Evolutionary conservation across 2,113 vertebrate genomes (phyloP).

Genomic region (Plestiodon gilberti): DNA sequence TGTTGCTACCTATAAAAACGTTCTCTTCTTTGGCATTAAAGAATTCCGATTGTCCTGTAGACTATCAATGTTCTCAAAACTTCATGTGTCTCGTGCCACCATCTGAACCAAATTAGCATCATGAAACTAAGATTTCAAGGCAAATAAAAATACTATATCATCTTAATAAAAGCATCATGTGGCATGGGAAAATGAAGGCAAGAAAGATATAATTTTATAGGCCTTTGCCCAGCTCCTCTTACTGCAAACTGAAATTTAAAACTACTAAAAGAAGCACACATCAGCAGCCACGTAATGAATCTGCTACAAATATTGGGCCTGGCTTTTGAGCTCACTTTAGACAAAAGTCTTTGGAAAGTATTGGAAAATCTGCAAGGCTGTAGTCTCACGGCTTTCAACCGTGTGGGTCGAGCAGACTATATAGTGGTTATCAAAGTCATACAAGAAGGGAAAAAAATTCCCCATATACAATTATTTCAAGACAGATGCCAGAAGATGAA

Average conservation of each 20-base stretch:
- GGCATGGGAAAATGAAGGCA: constrained; percentile 69
- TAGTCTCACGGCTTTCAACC: constrained; percentile 68
- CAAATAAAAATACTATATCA: constrained; percentile 80
- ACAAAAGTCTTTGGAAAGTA: constrained; percentile 64
- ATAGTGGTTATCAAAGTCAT: constrained; percentile 65
- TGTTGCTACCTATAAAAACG: constrained; percentile 64
- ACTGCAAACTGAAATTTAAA: constrained; percentile 72
- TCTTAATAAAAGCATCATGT: constrained; percentile 80
- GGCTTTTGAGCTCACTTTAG: constrained; percentile 59
- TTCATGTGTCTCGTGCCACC: constrained; percentile 73
- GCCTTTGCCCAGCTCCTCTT: constrained; percentile 59
- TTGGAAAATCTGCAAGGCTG: constrained; percentile 55
- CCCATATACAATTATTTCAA: constrained; percentile 61
- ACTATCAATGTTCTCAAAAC: constrained; percentile 74
- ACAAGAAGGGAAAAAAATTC: constrained; percentile 56
- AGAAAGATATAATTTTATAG: constrained; percentile 72
- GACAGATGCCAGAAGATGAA: constrained; percentile 71
- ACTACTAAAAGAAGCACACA: constrained; percentile 68
- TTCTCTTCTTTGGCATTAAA: constrained; percentile 69
- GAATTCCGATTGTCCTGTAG: constrained; percentile 67
- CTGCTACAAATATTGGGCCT: constrained; percentile 61
- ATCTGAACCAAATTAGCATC: constrained; percentile 79
- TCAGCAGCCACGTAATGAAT: constrained; percentile 66
- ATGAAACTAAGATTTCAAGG: constrained; percentile 79
- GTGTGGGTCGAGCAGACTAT: constrained; percentile 57